phyloP scores from a whole-genome alignment of 2,797 vertebrate genomes.

The Falco berigora region DNA sequence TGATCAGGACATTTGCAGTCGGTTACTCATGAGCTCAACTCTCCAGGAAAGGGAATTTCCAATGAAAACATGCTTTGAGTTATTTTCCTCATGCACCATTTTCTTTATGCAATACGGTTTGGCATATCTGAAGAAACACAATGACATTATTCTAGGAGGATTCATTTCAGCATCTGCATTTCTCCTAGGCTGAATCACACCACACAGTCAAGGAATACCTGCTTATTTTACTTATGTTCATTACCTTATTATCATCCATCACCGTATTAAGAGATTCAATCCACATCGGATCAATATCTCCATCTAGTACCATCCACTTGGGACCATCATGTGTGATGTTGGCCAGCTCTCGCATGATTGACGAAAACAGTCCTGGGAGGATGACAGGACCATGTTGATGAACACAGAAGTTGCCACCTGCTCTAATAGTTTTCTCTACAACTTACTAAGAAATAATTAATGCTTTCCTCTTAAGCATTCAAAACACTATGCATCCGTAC shows the following conservation, averaged over 20 bases:
- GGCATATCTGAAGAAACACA: neutral
- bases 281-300: conserved; percentile 99
- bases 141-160: neutral
- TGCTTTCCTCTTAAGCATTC: neutral
- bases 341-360: conserved; percentile 90
- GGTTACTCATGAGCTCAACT: accelerated
- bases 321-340: conserved; percentile 85
- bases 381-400: neutral
- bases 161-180: neutral
- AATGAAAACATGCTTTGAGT: neutral
- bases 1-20: neutral
- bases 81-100: neutral
- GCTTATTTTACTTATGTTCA: neutral
- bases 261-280: conserved; percentile 98
- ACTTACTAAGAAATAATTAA: neutral
- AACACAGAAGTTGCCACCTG: neutral
- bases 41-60: neutral
- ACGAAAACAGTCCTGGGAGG: conserved; percentile 87
- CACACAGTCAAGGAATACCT: neutral
- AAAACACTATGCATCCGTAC: neutral
- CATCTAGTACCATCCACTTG: conserved; percentile 96
- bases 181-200: neutral
- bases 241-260: conserved; percentile 99
- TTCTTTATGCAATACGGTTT: neutral
- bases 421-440: neutral